Conservation (phyloP, 2,113 vertebrate species). For the Gambusia holbrooki region DNA sequence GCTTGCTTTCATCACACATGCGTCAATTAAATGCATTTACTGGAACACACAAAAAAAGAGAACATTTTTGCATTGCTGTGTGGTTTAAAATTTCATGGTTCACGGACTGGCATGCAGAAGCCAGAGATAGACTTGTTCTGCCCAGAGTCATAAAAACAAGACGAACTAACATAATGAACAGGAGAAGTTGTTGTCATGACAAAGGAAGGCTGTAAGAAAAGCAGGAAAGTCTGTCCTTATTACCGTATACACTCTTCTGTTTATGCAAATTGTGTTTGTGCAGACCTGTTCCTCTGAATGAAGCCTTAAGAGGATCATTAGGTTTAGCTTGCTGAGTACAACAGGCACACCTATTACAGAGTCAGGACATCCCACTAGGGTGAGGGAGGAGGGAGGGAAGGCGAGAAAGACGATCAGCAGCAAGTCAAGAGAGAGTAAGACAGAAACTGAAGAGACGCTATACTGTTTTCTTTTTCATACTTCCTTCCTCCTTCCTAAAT, state of each 20-base stretch:
- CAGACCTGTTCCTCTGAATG: constrained; percentile 49
- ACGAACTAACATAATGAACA: constrained; percentile 24
- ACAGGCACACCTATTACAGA: constrained; percentile 80
- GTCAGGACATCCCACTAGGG: constrained; percentile 83
- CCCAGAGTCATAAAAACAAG: constrained; percentile 31
- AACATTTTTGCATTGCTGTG: constrained; percentile 9
- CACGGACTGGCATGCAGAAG: constrained; percentile 24
- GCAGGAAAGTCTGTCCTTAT: constrained; percentile 15
- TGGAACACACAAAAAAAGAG: constrained; percentile 7
- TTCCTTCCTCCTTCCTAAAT: constrained; percentile 45
- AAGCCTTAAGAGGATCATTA: constrained; percentile 84
- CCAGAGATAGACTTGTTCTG: constrained; percentile 22
- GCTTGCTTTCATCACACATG: constrained; percentile 11
- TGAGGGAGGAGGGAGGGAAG: constrained; percentile 49
- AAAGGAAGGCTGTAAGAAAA: constrained; percentile 12
- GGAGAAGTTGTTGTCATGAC: constrained; percentile 27
- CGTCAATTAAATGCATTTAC: constrained; percentile 13
- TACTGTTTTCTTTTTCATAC: constrained; percentile 35
- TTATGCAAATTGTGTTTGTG: constrained; percentile 36
- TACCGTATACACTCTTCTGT: constrained; percentile 4
- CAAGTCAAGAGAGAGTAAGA: constrained; percentile 42
- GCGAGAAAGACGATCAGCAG: constrained; percentile 34
- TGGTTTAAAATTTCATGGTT: constrained; percentile 43
- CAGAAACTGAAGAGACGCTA: constrained; percentile 46
- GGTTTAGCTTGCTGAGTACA: constrained; percentile 85